These are phyloP conservation scores for Siniperca undulata DNA, from an alignment of 2,797 vertebrate species.

Conservation along the genomic window DNA sequence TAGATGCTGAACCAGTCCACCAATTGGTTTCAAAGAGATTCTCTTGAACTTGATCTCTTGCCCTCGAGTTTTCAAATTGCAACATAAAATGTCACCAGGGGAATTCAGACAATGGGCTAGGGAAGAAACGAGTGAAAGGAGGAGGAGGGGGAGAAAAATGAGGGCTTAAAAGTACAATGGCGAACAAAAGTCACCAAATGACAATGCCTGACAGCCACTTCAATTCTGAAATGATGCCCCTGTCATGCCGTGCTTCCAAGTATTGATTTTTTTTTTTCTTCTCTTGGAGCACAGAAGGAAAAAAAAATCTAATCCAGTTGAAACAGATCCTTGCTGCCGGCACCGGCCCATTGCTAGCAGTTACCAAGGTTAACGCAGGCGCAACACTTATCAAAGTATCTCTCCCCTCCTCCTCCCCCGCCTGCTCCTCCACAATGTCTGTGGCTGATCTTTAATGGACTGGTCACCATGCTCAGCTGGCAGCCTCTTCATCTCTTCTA, in stretches of 20 bases:
- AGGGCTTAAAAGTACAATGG: slow-evolving; percentile 95
- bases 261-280: slow-evolving; percentile 92
- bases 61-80: slow-evolving; percentile 87
- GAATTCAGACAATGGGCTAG: slow-evolving; percentile 89
- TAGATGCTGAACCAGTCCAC: slow-evolving; percentile 78
- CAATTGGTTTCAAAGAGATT: slow-evolving; percentile 83
- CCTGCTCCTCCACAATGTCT: slow-evolving; percentile 76
- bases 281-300: slow-evolving; percentile 58
- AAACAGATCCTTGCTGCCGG: slow-evolving; percentile 86
- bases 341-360: slow-evolving; percentile 81
- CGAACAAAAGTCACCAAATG: slow-evolving; percentile 97
- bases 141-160: slow-evolving; percentile 89
- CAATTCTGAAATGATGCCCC: slow-evolving; percentile 96
- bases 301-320: slow-evolving; percentile 90
- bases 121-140: slow-evolving; percentile 73
- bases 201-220: slow-evolving; percentile 95
- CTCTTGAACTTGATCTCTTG: slow-evolving; percentile 90
- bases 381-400: slow-evolving; percentile 97
- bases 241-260: slow-evolving; percentile 86
- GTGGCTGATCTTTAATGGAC: slow-evolving; percentile 90
- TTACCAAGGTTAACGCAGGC: slow-evolving; percentile 97
- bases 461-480: slow-evolving; percentile 86
- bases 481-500: slow-evolving; percentile 81
- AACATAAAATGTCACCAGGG: slow-evolving; percentile 87
- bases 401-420: slow-evolving; percentile 80